Conservation (phyloP, 2,113 vertebrate genomes). For the cat (Felis catus) region F.catus_Fca126_mat1.0 CM031415.1:72190501-72191000, state of each 20-base stretch:
- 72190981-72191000: fast-evolving
- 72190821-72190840: neutral
- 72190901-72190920: neutral
- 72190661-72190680: neutral
- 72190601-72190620: neutral
- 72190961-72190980: neutral
- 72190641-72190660: neutral
- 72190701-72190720: neutral
- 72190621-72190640: neutral
- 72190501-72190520: neutral
- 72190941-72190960: neutral
- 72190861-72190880: neutral
- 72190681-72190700: neutral
- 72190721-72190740: neutral
- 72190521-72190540: neutral
- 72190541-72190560: neutral
- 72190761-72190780: neutral
- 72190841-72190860: neutral
- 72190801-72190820: neutral
- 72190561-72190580: neutral
- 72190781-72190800: neutral
- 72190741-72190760: neutral
- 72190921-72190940: neutral
- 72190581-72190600: neutral
- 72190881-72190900: neutral